Percentiles rank a stretch among this genome's conserved stretches.
phyloP scores from a whole-genome alignment of 2,888 invertebrate genomes.

The Ctena decussata region DNA sequence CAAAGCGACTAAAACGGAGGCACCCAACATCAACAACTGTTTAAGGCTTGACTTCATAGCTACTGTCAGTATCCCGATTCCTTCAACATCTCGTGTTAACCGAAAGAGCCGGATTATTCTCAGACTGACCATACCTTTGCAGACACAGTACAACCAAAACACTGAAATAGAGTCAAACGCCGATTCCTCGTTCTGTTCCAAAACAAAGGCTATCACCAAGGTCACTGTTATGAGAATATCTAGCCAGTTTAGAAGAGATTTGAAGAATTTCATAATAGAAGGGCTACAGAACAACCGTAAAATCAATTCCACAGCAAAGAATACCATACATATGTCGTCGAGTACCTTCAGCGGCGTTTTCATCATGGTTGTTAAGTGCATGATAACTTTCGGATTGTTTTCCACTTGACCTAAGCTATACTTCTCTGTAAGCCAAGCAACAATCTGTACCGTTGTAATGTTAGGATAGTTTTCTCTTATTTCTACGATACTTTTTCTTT shows the following conservation, averaged over 20 bases:
- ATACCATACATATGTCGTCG: constrained; percentile 70
- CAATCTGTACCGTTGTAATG: no score
- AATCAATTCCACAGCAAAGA: constrained; percentile 78
- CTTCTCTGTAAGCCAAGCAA: no score
- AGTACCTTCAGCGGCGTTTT: constrained; percentile 63
- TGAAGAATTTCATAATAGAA: constrained; percentile 59
- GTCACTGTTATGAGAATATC: constrained; percentile 53
- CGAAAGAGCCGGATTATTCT: constrained; percentile 52
- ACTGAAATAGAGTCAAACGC: neutral
- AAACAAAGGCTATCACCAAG: constrained; percentile 37
- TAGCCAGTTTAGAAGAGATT: constrained; percentile 34
- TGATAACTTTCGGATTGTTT: constrained; percentile 16
- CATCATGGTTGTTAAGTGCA: constrained; percentile 22
- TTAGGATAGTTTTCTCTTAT: no score
- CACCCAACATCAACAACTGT: constrained; percentile 73
- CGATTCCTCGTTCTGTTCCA: neutral
- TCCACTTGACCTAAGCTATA: no score
- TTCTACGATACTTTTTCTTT: neutral
- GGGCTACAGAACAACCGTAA: constrained; percentile 69
- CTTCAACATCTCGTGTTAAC: constrained; percentile 32
- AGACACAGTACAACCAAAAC: constrained; percentile 24
- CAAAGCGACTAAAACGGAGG: constrained; percentile 73
- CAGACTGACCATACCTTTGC: constrained; percentile 32
- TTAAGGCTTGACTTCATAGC: constrained; percentile 73
- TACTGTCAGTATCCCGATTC: constrained; percentile 73